Evolutionary conservation across 2,888 invertebrate genomes (phyloP).

Genomic region (Sipha maydis): DNA sequence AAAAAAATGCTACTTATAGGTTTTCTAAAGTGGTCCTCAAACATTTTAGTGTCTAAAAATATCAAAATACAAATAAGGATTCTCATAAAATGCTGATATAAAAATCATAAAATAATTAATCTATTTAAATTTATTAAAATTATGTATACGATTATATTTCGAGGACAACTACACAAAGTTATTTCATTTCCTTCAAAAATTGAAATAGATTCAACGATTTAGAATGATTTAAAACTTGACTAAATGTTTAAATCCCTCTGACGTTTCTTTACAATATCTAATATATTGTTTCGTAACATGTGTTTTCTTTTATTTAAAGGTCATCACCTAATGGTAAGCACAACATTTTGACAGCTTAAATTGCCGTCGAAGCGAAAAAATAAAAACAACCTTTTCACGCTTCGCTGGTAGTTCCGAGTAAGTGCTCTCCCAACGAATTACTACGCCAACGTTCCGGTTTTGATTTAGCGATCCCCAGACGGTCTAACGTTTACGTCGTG

Average conservation of each 20-base stretch:
- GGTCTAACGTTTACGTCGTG: background rate
- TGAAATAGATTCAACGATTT: background rate
- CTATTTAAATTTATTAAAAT: too few relatives aligned
- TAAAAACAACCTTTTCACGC: constrained; percentile 50
- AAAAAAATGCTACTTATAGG: background rate
- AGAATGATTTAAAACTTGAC: background rate
- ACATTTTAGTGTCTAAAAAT: background rate
- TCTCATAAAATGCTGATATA: background rate
- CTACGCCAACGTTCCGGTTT: constrained; percentile 17
- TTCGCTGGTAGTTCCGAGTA: constrained; percentile 4
- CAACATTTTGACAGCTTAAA: constrained; percentile 34
- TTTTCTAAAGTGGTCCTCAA: background rate
- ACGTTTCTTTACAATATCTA: background rate
- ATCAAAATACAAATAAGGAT: background rate
- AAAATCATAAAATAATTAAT: background rate
- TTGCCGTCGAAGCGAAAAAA: constrained; percentile 23
- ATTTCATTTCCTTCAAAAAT: background rate
- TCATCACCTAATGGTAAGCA: background rate
- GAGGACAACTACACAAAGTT: too few relatives aligned
- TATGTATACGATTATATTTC: too few relatives aligned
- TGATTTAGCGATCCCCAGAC: constrained; percentile 53
- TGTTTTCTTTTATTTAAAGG: constrained; percentile 18
- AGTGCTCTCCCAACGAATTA: constrained; percentile 46
- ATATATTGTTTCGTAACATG: background rate
- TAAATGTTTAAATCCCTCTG: background rate